Evolutionary conservation across 2,797 vertebrate species (phyloP).

Genomic region (Garrulus glandarius): DNA sequence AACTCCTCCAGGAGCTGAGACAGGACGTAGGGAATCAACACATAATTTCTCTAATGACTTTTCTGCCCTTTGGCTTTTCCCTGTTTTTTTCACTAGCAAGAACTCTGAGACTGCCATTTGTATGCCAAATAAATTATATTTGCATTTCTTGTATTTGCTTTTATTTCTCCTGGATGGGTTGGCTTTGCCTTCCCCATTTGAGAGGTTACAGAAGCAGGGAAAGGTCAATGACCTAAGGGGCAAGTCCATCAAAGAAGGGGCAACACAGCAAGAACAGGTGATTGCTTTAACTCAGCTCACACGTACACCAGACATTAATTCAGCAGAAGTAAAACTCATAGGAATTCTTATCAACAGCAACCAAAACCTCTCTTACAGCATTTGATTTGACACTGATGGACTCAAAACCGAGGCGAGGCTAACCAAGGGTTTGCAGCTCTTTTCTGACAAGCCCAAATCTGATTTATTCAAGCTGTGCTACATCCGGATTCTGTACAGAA

Average conservation of each 20-base stretch:
- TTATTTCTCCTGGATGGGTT: not conserved
- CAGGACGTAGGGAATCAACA: not conserved
- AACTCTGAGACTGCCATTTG: not conserved
- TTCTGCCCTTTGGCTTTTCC: not conserved
- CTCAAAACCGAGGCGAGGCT: not conserved
- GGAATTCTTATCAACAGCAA: not conserved
- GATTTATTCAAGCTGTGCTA: not conserved
- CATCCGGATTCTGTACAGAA: accelerated
- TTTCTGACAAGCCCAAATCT: not conserved
- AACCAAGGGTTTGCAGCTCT: not conserved
- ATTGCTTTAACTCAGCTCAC: not conserved
- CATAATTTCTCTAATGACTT: not conserved
- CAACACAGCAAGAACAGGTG: accelerated
- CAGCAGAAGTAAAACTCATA: not conserved
- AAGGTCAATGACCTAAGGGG: not conserved
- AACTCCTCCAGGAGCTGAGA: not conserved
- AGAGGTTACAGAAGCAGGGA: not conserved
- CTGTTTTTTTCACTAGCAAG: not conserved
- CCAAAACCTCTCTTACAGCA: not conserved
- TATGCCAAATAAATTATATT: not conserved
- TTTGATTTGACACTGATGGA: not conserved
- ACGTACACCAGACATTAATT: not conserved
- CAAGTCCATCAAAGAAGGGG: not conserved
- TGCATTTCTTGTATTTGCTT: not conserved
- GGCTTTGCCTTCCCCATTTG: not conserved